Evolutionary conservation across 1,140 invertebrate species (phyloP).

Genomic region (Schmidtea mediterranea): DNA sequence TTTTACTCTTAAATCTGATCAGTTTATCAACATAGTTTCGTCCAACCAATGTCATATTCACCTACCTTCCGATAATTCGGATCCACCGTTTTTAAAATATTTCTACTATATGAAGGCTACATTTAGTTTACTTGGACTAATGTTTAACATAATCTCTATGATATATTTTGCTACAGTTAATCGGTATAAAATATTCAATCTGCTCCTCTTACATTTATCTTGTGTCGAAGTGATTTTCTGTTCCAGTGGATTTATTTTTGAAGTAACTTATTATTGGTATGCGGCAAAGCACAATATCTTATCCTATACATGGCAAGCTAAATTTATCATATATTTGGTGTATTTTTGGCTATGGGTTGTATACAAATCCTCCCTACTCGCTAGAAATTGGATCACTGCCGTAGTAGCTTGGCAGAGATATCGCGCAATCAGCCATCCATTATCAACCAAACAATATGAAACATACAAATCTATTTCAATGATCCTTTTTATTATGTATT

Average conservation of each 20-base stretch:
- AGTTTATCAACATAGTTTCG: too few species aligned
- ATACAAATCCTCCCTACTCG: neutral
- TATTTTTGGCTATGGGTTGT: neutral
- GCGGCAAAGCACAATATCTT: neutral
- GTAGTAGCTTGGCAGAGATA: neutral
- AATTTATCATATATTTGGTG: neutral
- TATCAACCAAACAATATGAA: neutral
- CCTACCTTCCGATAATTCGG: too few species aligned
- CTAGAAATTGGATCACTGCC: neutral
- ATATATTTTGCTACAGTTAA: neutral
- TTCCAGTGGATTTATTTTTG: neutral
- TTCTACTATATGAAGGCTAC: too few species aligned
- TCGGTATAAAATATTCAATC: neutral
- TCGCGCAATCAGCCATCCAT: neutral
- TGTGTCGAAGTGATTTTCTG: neutral
- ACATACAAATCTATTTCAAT: neutral
- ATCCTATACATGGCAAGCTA: neutral
- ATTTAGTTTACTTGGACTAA: neutral
- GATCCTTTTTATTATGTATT: neutral
- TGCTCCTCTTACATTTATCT: neutral
- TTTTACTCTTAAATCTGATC: too few species aligned
- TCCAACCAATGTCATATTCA: too few species aligned
- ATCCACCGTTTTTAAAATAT: too few species aligned
- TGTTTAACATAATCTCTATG: neutral
- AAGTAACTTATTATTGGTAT: neutral